Base-by-base conservation (phyloP, 2,797 vertebrate species). In the Girardinus metallicus region DNA sequence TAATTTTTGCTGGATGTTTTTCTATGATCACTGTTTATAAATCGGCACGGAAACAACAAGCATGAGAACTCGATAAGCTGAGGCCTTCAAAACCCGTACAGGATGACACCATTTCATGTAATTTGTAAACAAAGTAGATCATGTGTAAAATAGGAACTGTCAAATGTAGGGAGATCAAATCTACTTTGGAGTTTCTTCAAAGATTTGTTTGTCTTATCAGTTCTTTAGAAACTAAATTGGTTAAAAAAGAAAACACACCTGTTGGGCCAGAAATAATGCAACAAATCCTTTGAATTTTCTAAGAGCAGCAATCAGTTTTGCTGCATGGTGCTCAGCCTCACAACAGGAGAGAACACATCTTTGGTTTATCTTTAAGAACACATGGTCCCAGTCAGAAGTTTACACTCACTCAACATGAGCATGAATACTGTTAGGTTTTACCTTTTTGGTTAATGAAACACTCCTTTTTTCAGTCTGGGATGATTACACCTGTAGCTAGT, bases 11-110 rank as follows among this genome's bases (percentile, higher is more conserved):
- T 80, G 74, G 13, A 73, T 68, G 49, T 75, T 44, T n/a, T 79
- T 80, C 43, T 0, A 21, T 78, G 80, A 84, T 74, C 74, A 80
- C 34, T 84, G 81, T 88, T 87, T 84, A 74, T 70, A 85, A 84
- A 86, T 83, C 57, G 60, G 44, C 8, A 60, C 36, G 62, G 75
- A 76, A 46, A 76, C 60, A 80, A 64, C 10, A 74, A 23, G 21
- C 31, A 26, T 70, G 5, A 26, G 41, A 70, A 43, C 36, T 26
- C 85, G 73, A 87, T 80, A 77, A 88, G 77, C 83, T 80, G 62
- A 76, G 66, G 26, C 26, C 39, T 79, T 87, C 34, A 71, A 80
- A 83, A 76, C 15, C 77, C 36, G 39, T 34, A 26, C 62, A 29
- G 29, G 75, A 78, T 11, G 21, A 75, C n/a, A 53, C 13, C 26